A percentile compares a stretch with the other conserved stretches of the same genome.
phyloP scores from a whole-genome alignment of 2,113 vertebrate species.

The Athene noctua region DNA sequence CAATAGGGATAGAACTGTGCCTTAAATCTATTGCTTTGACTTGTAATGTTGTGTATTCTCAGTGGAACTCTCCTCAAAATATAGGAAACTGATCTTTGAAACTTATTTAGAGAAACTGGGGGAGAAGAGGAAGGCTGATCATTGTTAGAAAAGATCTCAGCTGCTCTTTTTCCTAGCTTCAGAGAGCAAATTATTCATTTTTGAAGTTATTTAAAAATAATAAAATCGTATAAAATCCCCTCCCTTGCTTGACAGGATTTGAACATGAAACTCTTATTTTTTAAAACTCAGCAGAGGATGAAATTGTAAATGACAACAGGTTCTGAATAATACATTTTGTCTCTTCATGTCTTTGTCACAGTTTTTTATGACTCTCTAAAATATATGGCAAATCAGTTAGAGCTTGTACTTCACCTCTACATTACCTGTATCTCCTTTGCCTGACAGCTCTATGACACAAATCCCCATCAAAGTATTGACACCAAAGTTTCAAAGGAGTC shows the following conservation, averaged over 20 bases:
- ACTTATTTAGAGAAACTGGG: background rate
- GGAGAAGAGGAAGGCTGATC: rapidly evolving
- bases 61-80: background rate
- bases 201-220: background rate
- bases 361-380: background rate
- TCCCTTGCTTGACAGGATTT: background rate
- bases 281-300: background rate
- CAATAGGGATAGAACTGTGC: rapidly evolving
- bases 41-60: background rate
- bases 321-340: background rate
- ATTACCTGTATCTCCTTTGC: background rate
- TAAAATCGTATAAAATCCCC: background rate
- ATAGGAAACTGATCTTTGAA: background rate
- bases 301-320: background rate
- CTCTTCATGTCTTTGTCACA: background rate
- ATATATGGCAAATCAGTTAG: background rate
- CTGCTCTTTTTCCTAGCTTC: background rate
- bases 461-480: background rate
- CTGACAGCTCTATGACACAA: background rate
- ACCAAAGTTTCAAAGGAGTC: background rate
- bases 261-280: background rate
- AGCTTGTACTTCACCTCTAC: background rate
- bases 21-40: background rate
- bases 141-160: background rate
- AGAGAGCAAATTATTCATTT: background rate